A percentile compares a stretch with the other conserved stretches of the same genome.
Conservation (phyloP, 2,113 vertebrate species). For the Arenaria interpres region DNA sequence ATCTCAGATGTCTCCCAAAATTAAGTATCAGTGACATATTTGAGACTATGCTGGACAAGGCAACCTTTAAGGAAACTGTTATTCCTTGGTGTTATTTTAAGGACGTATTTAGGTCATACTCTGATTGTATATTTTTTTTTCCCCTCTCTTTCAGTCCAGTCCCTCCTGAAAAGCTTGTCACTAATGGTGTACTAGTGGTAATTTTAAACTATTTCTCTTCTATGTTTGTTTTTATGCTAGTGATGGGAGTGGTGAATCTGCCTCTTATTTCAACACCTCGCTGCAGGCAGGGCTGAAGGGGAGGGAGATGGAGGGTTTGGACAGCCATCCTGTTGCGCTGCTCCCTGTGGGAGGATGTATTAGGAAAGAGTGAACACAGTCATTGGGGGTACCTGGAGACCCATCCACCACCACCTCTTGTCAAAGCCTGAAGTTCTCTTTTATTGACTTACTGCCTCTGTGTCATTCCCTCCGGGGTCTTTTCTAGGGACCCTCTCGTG, state of each 20-base stretch:
- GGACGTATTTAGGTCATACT: neutral
- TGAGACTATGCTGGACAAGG: neutral
- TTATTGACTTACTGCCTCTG: neutral
- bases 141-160: conserved; percentile 69
- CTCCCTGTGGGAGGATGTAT: neutral
- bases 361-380: neutral
- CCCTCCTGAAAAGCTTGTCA: conserved; percentile 73
- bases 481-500: neutral
- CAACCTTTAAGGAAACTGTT: neutral
- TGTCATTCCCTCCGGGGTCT: neutral
- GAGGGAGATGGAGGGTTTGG: neutral
- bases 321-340: neutral
- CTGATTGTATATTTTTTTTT: neutral
- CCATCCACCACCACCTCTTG: neutral
- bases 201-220: neutral
- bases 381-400: neutral
- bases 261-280: neutral
- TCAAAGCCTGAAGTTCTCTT: neutral
- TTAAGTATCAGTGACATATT: neutral
- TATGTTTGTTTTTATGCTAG: neutral
- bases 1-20: neutral
- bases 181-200: conserved; percentile 80
- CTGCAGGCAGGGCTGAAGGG: neutral
- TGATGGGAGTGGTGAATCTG: neutral
- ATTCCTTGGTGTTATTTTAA: neutral